These are phyloP conservation scores for Chydorus sphaericus DNA, from an alignment of 2,888 invertebrate genomes.

Conservation along the genomic window DNA sequence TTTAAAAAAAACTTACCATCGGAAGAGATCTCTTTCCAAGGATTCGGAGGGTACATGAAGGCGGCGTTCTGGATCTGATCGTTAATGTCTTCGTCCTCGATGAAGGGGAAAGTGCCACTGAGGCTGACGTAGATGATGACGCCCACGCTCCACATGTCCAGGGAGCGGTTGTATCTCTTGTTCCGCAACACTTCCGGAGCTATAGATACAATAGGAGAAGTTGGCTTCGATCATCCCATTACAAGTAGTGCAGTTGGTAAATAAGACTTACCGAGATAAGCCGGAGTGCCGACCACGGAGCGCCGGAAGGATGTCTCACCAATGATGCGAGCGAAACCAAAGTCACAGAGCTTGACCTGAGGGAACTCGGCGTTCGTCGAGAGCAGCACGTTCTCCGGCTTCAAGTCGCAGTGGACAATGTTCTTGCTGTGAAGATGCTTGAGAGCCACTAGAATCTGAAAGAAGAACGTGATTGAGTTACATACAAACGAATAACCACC, in stretches of 20 bases:
- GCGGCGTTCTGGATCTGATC: slow-evolving; percentile 99
- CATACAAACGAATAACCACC: too few relatives aligned
- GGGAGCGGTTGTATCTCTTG: slow-evolving; percentile 94
- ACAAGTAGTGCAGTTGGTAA: too few relatives aligned
- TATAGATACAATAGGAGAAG: slow-evolving; percentile 30
- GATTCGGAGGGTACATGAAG: slow-evolving; percentile 97
- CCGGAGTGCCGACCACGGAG: slow-evolving; percentile 97
- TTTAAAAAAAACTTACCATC: too few relatives aligned
- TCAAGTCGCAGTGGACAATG: slow-evolving; percentile 95
- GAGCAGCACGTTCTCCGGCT: slow-evolving; percentile 94
- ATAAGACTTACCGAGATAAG: slow-evolving; percentile 83
- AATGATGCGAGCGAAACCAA: slow-evolving; percentile 97
- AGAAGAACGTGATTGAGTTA: too few relatives aligned
- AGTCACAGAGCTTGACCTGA: slow-evolving; percentile 97
- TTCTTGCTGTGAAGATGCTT: slow-evolving; percentile 96
- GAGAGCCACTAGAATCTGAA: slow-evolving; percentile 83
- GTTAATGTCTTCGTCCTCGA: slow-evolving; percentile 98
- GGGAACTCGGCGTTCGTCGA: slow-evolving; percentile 90
- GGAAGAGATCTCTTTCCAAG: slow-evolving; percentile 91
- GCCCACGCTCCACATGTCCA: slow-evolving; percentile 99
- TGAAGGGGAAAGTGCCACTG: slow-evolving; percentile 98
- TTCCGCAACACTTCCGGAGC: slow-evolving; percentile 96
- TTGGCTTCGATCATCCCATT: too few relatives aligned
- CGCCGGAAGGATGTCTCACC: slow-evolving; percentile 95
- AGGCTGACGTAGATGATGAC: slow-evolving; percentile 97